Evolutionary conservation across 2,113 vertebrate species (phyloP).

Genomic region (Eurystomus gularis): DNA sequence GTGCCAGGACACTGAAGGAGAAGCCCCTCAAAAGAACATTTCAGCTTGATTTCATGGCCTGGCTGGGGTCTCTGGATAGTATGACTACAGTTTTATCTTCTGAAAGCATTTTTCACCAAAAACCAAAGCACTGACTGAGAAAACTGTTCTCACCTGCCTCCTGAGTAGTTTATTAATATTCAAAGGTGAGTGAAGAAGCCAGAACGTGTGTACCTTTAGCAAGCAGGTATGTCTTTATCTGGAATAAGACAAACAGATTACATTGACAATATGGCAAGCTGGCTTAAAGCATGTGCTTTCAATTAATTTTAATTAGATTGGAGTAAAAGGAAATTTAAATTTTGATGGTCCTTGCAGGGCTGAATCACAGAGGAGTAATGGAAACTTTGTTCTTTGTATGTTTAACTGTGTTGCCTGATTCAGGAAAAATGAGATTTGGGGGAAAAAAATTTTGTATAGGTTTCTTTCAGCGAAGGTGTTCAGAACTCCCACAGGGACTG

Average conservation of each 20-base stretch:
- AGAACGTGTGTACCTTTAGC: background rate
- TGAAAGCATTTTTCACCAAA: slow-evolving; percentile 1
- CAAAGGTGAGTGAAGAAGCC: background rate
- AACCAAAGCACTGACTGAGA: background rate
- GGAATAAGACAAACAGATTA: slow-evolving; percentile 49
- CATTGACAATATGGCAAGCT: background rate
- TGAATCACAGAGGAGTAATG: background rate
- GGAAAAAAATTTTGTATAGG: background rate
- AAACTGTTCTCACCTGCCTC: background rate
- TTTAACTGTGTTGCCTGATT: slow-evolving; percentile 28
- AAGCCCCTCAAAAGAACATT: background rate
- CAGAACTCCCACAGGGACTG: background rate
- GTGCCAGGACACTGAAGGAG: background rate
- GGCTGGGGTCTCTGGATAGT: background rate
- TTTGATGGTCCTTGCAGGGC: background rate
- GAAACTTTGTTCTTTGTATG: slow-evolving; percentile 5
- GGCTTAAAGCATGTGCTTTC: slow-evolving; percentile 10
- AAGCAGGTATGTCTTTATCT: slow-evolving; percentile 19
- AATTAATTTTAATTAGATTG: slow-evolving; percentile 57
- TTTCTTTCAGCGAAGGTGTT: background rate
- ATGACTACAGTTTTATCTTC: background rate
- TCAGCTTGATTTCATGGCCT: background rate
- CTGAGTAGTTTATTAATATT: slow-evolving; percentile 36
- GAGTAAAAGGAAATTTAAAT: slow-evolving; percentile 45
- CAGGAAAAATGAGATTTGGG: background rate